Evolutionary conservation across 2,113 vertebrate species (phyloP).

Genomic region (Ginglymostoma cirratum): DNA sequence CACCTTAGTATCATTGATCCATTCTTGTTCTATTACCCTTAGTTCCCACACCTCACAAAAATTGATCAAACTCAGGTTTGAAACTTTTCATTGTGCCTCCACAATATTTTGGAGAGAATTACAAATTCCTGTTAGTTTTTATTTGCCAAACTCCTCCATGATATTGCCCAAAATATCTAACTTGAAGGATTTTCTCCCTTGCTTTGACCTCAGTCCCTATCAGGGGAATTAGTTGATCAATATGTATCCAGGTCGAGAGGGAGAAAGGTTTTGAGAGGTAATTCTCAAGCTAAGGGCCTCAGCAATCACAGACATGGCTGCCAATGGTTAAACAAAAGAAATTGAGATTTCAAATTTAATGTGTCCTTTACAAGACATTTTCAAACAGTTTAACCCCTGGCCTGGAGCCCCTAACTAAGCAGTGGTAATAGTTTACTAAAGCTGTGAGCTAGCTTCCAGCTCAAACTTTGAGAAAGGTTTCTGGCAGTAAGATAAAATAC

Average conservation of each 20-base stretch:
- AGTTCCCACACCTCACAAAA: neutral
- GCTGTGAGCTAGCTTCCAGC: neutral
- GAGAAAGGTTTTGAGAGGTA: neutral
- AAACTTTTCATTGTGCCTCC: neutral
- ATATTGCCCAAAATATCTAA: neutral
- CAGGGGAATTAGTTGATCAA: neutral
- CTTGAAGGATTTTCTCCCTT: neutral
- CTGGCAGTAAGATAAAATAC: neutral
- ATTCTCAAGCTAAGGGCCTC: neutral
- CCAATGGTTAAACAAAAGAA: neutral
- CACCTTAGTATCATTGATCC: neutral
- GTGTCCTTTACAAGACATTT: neutral
- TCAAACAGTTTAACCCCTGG: neutral
- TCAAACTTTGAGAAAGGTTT: neutral
- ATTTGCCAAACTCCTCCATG: neutral
- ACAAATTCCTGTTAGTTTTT: neutral
- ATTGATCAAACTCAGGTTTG: neutral
- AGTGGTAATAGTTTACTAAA: neutral
- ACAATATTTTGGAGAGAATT: neutral
- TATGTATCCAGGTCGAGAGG: neutral
- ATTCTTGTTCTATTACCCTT: neutral
- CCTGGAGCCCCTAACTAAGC: neutral
- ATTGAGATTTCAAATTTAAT: neutral
- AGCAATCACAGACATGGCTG: neutral
- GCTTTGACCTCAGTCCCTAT: neutral